These are phyloP conservation scores for Hylaea fasciaria DNA, from an alignment of 2,888 invertebrate species.

Conservation along the genomic window DNA sequence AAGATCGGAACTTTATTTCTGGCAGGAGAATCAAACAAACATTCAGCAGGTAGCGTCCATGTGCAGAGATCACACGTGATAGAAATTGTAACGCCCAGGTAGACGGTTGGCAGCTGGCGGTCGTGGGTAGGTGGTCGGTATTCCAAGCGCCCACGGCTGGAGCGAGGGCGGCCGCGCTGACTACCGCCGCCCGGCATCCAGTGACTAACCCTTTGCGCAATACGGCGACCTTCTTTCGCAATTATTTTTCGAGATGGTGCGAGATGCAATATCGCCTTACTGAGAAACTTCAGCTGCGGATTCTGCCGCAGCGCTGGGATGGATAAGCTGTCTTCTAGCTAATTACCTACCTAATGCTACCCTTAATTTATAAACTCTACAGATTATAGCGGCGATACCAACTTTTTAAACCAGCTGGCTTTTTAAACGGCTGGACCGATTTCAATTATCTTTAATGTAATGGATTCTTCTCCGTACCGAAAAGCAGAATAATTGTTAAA, in stretches of 20 bases:
- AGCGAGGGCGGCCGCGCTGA: slow-evolving; percentile 52
- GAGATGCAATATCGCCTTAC: not conserved
- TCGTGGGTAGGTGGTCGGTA: slow-evolving; percentile 74
- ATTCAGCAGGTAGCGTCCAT: slow-evolving; percentile 18
- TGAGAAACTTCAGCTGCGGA: not conserved
- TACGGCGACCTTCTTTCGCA: slow-evolving; percentile 67
- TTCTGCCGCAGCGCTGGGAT: not conserved
- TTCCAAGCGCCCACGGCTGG: slow-evolving; percentile 66
- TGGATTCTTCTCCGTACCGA: no score
- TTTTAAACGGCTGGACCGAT: no score
- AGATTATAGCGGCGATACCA: no score
- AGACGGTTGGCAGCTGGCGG: slow-evolving; percentile 56
- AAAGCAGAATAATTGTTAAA: no score
- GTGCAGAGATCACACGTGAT: slow-evolving; percentile 22
- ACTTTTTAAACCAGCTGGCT: no score
- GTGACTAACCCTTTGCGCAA: slow-evolving; percentile 74
- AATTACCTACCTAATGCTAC: no score
- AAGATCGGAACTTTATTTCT: slow-evolving; percentile 23
- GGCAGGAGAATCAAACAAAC: slow-evolving; percentile 19
- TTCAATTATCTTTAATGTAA: no score
- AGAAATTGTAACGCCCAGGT: slow-evolving; percentile 43
- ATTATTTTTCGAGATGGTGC: slow-evolving; percentile 5
- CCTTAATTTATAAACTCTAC: no score
- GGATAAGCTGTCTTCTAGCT: no score
- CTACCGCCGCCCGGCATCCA: slow-evolving; percentile 64